Evolutionary conservation across 1,140 invertebrate genomes (phyloP), one percentile per base, ranked within the genome.

Genomic region (Achroia grisella): DNA sequence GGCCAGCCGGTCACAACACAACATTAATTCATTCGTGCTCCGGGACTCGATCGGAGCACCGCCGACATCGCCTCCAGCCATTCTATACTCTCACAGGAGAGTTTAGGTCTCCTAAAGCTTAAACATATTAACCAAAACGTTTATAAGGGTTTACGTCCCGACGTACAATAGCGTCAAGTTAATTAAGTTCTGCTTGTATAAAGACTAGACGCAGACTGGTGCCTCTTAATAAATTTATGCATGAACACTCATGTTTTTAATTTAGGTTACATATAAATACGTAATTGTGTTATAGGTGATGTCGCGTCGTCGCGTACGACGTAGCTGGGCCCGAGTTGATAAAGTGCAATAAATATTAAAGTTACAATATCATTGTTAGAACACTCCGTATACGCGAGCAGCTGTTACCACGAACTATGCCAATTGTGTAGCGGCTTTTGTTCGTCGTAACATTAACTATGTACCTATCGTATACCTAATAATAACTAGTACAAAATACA

Each of bases 301-400:
- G 50, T 44, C 45, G 42, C 13, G n/a, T n/a, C n/a, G n/a, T n/a
- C n/a, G n/a, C n/a, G n/a, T n/a, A 35, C n/a, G 10, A 37, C 41
- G 42, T 23, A 23, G 17, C 15, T 28, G 68, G 64, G 55, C 44
- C 61, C 34, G 62, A 74, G 72, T 83, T 79, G 70, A 80, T 81
- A 65, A 80, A 80, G 69, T 72, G 69, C 74, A 75, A 84, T 84
- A 84, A 84, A 84, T 84, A 84, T 84, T 84, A 80, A 81, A 84
- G 72, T 77, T 81, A 72, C 71, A 71, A 73, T 81, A 80, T 76
- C 73, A 78, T 84, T 80, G 80, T 83, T 76, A 66, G 69, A 74
- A 71, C 70, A 71, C 66, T 58, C 66, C 54, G 62, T 63, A 49
- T 63, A 62, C 60, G 55, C 67, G 66, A 60, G 62, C 72, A 70